Conservation (phyloP, 1,140 invertebrate species). For the Hydropsyche tenuis region DNA sequence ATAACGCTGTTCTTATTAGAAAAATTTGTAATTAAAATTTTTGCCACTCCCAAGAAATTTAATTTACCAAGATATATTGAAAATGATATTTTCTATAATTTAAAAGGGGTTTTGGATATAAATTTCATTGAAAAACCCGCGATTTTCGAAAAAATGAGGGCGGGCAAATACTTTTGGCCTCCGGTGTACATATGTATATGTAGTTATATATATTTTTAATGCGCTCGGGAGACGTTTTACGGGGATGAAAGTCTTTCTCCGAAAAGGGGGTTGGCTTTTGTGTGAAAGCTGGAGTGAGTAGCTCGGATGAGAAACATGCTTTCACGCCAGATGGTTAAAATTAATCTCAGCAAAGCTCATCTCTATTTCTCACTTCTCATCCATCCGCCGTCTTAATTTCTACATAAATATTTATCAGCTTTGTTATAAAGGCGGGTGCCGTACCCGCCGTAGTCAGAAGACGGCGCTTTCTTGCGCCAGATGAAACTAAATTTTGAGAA, state of each 20-base stretch:
- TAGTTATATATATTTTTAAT: too few relatives aligned
- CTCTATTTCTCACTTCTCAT: constrained; percentile 39
- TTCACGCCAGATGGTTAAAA: constrained; percentile 41
- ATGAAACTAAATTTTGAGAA: not conserved
- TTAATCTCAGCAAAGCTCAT: constrained; percentile 36
- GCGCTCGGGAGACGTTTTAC: too few relatives aligned
- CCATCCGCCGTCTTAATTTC: constrained; percentile 31
- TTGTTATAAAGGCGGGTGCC: constrained; percentile 23
- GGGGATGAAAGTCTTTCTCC: not conserved
- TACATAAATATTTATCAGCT: constrained; percentile 40
- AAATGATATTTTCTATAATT: too few relatives aligned
- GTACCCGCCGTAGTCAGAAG: constrained; percentile 12
- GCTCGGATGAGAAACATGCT: constrained; percentile 34
- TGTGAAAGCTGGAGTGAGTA: constrained; percentile 4
- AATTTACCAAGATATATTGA: too few relatives aligned
- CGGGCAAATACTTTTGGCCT: too few relatives aligned
- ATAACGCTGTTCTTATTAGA: too few relatives aligned
- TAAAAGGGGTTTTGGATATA: too few relatives aligned
- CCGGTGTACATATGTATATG: too few relatives aligned
- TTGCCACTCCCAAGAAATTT: too few relatives aligned
- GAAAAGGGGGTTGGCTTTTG: not conserved
- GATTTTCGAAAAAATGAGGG: too few relatives aligned
- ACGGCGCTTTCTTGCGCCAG: not conserved
- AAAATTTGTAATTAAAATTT: too few relatives aligned
- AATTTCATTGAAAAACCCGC: too few relatives aligned